Base-by-base conservation (phyloP, 37 sponge, comb jelly and placozoan genomes). In the Aphrocallistes beatrix region DNA sequence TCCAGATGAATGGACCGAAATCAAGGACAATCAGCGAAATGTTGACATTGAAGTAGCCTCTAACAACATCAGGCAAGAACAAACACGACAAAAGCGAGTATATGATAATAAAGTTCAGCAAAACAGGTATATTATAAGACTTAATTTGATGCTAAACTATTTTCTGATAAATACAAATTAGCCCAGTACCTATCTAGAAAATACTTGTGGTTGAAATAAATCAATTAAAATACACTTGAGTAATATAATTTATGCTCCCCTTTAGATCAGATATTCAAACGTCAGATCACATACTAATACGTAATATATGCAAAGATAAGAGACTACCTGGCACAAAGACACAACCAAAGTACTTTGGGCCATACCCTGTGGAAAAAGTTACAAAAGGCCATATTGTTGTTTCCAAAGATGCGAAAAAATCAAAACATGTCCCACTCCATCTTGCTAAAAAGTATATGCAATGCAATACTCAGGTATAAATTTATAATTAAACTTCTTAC, bases 371-470 rank as follows among this genome's bases (percentile, higher is more conserved):
- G 3, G 32, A 60, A 28, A 28, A 60, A 60, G 3, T 60, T 30
- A 60, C 75, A 3, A 60, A 60, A 60, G 34, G 75, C n/a, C 75
- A 60, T 60, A 30, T 60, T 32, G 25, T 60, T 60, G 75, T 60
- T 13, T 25, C 8, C 75, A 1, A 60, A n/a, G n/a, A 60, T 6
- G 3, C n/a, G 17, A 60, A 28, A 1, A 60, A 60, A 30, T 60
- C 75, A 8, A 60, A 60, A 60, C 10, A 60, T 25, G 75, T 60
- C n/a, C 75, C 75, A 60, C n/a, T 60, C 75, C 75, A 60, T 30
- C 75, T 60, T 6, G n/a, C 75, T 32, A 60, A 60, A 32, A 60
- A 60, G 34, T 60, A 60, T 60, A 3, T 28, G 75, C 25, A 60
- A 30, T 30, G 75, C 10, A 28, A 19, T 32, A 60, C 75, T 3